phyloP scores from a whole-genome alignment of 2,797 vertebrate species.

The Premnoplex brunnescens region DNA sequence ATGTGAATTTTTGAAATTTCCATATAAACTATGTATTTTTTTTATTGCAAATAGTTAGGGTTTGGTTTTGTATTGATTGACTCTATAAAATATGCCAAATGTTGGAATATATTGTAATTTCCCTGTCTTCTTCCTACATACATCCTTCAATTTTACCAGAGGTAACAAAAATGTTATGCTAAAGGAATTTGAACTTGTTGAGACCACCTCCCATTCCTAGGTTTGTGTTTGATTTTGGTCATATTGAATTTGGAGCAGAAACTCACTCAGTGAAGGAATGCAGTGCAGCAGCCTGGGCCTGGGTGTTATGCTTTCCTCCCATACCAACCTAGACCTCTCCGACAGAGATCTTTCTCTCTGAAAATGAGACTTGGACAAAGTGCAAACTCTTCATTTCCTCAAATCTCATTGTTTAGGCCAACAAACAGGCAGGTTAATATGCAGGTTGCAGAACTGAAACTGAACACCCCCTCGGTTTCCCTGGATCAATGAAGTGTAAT shows the following conservation, averaged over 20 bases:
- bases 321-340: not conserved
- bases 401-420: constrained; percentile 27
- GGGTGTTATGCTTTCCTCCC: not conserved
- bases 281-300: not conserved
- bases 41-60: not conserved
- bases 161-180: not conserved
- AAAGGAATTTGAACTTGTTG: not conserved
- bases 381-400: constrained; percentile 30
- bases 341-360: not conserved
- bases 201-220: not conserved
- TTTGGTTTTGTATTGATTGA: not conserved
- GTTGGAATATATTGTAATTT: not conserved
- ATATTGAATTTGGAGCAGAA: not conserved
- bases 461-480: not conserved
- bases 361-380: not conserved
- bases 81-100: not conserved
- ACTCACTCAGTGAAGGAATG: not conserved
- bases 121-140: not conserved
- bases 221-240: not conserved
- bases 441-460: constrained; percentile 26
- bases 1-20: not conserved
- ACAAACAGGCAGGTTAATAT: constrained; percentile 35
- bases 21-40: not conserved
- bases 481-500: constrained; percentile 23
- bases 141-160: not conserved